phyloP scores from a whole-genome alignment of 2,113 vertebrate species.

The Siniperca knerii region DNA sequence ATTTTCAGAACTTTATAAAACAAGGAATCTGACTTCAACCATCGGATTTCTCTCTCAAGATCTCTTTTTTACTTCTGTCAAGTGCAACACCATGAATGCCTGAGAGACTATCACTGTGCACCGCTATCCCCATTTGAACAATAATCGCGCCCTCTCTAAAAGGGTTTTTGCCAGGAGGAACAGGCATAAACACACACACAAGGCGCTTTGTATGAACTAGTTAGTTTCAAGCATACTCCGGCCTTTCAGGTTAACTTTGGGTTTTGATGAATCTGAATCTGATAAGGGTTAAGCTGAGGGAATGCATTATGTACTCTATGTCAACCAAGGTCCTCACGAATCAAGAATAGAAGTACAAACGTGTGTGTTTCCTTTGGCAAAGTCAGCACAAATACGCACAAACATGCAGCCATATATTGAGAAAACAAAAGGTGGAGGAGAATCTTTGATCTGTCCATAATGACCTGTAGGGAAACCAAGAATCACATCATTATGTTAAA shows the following conservation, averaged over 20 bases:
- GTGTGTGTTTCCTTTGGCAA: conserved; percentile 23
- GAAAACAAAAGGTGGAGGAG: conserved; percentile 40
- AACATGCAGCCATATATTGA: conserved; percentile 16
- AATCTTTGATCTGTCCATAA: conserved; percentile 49
- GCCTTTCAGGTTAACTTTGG: background rate
- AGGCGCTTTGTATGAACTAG: background rate
- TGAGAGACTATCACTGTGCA: too few relatives aligned
- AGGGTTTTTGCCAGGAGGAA: too few relatives aligned
- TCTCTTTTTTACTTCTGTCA: too few relatives aligned
- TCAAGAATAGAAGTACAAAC: background rate
- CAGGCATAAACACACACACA: background rate
- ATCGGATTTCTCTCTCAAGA: too few relatives aligned
- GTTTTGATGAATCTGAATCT: background rate
- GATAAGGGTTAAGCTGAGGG: background rate
- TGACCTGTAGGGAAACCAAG: conserved; percentile 56
- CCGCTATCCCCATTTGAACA: too few relatives aligned
- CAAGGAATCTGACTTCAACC: too few relatives aligned
- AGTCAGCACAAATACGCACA: conserved; percentile 50
- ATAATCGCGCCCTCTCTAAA: too few relatives aligned
- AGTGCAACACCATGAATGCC: background rate
- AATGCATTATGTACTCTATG: background rate
- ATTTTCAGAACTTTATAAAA: too few relatives aligned
- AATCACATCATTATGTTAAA: conserved; percentile 70
- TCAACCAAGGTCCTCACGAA: conserved; percentile 8
- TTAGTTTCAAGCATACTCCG: background rate